Conservation (phyloP, 2,797 vertebrate species). For the Luscinia megarhynchos region DNA sequence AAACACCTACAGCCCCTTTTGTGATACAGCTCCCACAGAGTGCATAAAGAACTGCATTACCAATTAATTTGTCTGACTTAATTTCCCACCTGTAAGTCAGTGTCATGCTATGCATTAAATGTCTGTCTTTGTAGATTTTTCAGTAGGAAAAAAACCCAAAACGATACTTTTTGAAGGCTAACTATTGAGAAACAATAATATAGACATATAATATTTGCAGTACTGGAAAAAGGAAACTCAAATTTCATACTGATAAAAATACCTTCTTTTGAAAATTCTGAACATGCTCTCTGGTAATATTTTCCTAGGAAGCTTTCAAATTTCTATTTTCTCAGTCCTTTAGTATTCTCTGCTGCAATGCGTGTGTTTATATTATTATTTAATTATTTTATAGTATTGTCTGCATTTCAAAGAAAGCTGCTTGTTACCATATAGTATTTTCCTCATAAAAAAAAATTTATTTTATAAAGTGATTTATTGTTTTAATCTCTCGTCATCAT, state of each 20-base stretch:
- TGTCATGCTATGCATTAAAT: neutral
- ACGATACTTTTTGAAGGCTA: neutral
- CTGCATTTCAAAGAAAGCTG: neutral
- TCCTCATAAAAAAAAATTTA: neutral
- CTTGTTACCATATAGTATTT: neutral
- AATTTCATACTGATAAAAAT: neutral
- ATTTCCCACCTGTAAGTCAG: neutral
- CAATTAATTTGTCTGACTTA: slow-evolving; percentile 16
- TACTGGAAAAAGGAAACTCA: neutral
- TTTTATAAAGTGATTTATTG: neutral
- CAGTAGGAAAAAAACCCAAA: neutral
- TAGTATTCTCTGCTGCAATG: neutral
- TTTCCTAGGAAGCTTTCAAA: neutral
- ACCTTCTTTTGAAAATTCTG: neutral
- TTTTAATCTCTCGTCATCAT: neutral
- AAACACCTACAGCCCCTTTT: neutral
- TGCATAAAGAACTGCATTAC: neutral
- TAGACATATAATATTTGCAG: neutral
- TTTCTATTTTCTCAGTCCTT: neutral
- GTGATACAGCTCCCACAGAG: neutral
- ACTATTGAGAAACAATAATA: neutral
- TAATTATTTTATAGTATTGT: neutral
- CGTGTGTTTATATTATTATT: neutral
- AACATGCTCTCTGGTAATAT: neutral
- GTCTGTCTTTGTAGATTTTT: neutral